Percentiles rank a stretch among this genome's conserved stretches.
Conservation (phyloP, 2,113 vertebrate species). For the Sinocyclocheilus grahami region DNA sequence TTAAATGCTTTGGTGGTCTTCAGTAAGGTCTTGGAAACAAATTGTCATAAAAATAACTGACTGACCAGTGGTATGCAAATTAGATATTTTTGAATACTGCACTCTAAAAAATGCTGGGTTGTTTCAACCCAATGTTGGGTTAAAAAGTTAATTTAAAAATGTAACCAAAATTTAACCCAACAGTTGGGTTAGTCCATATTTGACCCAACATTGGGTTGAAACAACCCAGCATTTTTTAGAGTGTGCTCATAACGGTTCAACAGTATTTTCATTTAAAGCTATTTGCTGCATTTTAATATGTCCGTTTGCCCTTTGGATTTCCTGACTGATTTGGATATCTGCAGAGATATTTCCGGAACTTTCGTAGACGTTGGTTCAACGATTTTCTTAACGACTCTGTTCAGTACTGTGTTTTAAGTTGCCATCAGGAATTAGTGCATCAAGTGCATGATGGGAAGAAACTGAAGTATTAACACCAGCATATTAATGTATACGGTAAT, state of each 20-base stretch:
- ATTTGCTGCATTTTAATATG: slow-evolving; percentile 27
- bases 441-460: slow-evolving; percentile 10
- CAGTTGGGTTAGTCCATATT: too few relatives aligned
- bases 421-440: slow-evolving; percentile 21
- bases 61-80: slow-evolving; percentile 26
- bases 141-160: too few relatives aligned
- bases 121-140: too few relatives aligned
- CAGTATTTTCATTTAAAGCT: slow-evolving; percentile 24
- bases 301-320: neutral
- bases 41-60: neutral
- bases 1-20: neutral
- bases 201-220: too few relatives aligned
- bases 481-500: slow-evolving; percentile 20
- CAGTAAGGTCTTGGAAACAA: neutral
- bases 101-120: too few relatives aligned
- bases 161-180: too few relatives aligned
- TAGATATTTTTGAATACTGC: neutral
- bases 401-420: neutral
- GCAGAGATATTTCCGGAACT: neutral
- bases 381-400: neutral
- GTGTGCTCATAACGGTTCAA: neutral
- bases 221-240: too few relatives aligned
- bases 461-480: neutral
- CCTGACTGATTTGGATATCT: neutral
- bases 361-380: slow-evolving; percentile 9